Conservation (phyloP, 1,140 invertebrate genomes). For the Cherax quadricarinatus region DNA sequence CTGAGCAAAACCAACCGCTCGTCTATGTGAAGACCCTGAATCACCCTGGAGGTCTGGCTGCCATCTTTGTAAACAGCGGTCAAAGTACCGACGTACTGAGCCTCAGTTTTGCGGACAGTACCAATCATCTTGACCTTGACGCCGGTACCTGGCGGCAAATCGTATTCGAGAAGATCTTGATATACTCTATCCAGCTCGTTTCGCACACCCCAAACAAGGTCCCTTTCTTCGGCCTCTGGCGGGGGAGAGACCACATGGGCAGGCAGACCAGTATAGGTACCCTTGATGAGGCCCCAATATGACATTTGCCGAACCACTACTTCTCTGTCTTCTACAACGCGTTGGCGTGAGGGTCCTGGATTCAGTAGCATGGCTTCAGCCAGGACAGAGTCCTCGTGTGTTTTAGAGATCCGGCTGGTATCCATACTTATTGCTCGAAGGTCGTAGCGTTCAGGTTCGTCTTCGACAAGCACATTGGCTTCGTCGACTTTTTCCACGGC, state of each 20-base stretch:
- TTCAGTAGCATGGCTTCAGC: conserved; percentile 55
- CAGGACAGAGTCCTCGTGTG: conserved; percentile 54
- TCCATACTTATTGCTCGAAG: conserved; percentile 67
- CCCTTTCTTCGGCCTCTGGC: conserved; percentile 55
- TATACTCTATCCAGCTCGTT: conserved; percentile 69
- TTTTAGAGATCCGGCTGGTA: conserved; percentile 31
- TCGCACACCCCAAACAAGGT: conserved; percentile 69
- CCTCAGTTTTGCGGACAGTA: conserved; percentile 72
- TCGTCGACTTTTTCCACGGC: conserved; percentile 55
- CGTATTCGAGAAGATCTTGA: conserved; percentile 66
- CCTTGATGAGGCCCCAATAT: conserved; percentile 72
- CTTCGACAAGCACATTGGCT: conserved; percentile 71
- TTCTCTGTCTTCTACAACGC: conserved; percentile 64
- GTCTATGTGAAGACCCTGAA: conserved; percentile 73
- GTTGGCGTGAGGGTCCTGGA: conserved; percentile 66
- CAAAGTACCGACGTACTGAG: conserved; percentile 66
- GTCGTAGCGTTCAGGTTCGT: conserved; percentile 70
- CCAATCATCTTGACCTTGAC: conserved; percentile 68
- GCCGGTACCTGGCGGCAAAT: conserved; percentile 69
- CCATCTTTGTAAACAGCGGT: conserved; percentile 70
- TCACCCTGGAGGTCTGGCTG: conserved; percentile 60
- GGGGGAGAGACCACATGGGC: conserved; percentile 64
- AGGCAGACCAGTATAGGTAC: conserved; percentile 60
- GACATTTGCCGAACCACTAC: conserved; percentile 62
- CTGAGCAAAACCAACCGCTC: conserved; percentile 58